Base-by-base conservation (phyloP, 2,797 vertebrate species). In the Phaenicophaeus curvirostris region DNA sequence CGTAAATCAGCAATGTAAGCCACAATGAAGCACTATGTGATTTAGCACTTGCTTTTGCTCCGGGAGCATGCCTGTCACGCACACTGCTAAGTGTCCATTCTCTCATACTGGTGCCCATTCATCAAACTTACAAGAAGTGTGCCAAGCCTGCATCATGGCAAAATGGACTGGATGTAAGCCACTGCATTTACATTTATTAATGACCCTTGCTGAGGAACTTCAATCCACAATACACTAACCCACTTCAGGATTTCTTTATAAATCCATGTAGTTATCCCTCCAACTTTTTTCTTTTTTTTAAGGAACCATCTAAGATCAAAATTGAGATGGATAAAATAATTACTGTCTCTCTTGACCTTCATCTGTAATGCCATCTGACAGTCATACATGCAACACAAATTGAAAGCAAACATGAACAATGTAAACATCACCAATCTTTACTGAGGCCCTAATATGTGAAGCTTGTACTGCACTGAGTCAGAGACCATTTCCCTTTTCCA, bases 381-480 rank as follows among this genome's bases (percentile, higher is more conserved):
- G 66, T 74, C 63, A n/a, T 31, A 83, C 5, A 20, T 46, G 54
- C 81, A 94, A 86, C 27, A 86, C 93, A 96, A 95, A 90, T 51
- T 63, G 61, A 48, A 94, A 93, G 63, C 42, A 92, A 87, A 42
- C 35, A 37, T 27, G 46, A 95, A 76, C 2, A 4, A 44, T 78
- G 76, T 80, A 93, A 95, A 84, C 54, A 94, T 50, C 87, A 71
- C 92, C 81, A 84, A 86, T 90, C 20, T 80, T 94, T 80, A 92
- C 94, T 28, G 54, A 92, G 33, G 33, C 11, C 44, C 86, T 95
- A 85, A 92, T 80, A 91, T 28, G 67, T 79, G 44, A 75, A 92
- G 37, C 48, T 57, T 74, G 41, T 75, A 67, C 53, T 67, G 69
- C 8, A 25, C 18, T 65, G 23, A 91, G n/a, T 51, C 57, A 69